Evolutionary conservation across 2,888 invertebrate genomes (phyloP), one percentile per base, ranked within the genome.

Genomic region (Cephus nigrinus): DNA sequence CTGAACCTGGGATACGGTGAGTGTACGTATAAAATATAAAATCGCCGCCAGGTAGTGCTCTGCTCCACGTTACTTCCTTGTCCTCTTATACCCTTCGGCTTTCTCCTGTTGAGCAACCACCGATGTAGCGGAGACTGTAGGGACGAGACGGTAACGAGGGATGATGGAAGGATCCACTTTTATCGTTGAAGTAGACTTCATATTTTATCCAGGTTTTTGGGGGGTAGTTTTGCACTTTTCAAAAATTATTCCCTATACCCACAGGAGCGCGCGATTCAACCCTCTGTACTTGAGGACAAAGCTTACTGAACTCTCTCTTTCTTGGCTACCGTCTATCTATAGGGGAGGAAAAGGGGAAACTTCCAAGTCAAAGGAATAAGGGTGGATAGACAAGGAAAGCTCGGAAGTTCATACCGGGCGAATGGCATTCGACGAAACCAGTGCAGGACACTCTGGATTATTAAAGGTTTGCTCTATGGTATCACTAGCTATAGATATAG

Each of bases 171-270:
- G 55, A 23, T 23, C 55, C 55, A 55, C 23, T 55, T 55, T 55
- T 55, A 55, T 55, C 55, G 55, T 55, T 23, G 55, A 55, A 55
- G 55, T 55, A 9, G 55, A 55, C 23, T 55, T 55, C 55, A 55
- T 55, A 55, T 55, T 55, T 55, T 55, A 23, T 23, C 55, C 23
- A 55, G 73, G 35, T 73, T 69, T 35, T 68, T 0, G 1, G 32
- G 76, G 78, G 69, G 77, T 77, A 69, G 79, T 78, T 80, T 78
- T 77, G 77, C 55, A 76, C 75, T 79, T 80, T 81, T 80, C 78
- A 82, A 80, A 80, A 82, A 82, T 82, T 82, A 82, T 82, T 76
- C 78, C 75, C 34, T 35, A 73, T 73, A 71, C 80, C 79, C 32
- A 32, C 32, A 77, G 77, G 79, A 77, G n/a, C 69, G 23, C 9